phyloP scores from a whole-genome alignment of 2,113 vertebrate species.

The Pygoscelis antarcticus region DNA sequence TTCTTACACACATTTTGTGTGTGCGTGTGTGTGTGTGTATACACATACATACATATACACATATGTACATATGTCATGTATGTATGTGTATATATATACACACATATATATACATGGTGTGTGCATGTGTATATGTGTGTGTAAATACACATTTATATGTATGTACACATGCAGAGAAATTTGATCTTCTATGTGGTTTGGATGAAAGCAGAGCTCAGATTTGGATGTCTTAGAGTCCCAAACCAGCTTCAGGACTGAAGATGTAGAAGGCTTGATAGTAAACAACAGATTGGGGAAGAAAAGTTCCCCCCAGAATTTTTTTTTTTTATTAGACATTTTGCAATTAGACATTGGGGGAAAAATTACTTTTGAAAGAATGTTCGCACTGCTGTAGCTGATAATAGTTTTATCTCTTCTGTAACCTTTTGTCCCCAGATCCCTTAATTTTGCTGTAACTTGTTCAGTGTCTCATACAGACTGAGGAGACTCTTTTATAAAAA shows the following conservation, averaged over 20 bases:
- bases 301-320: too few species aligned
- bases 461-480: not conserved
- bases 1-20: not conserved
- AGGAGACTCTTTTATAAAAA: not conserved
- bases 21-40: not conserved
- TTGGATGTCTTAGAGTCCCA: not conserved
- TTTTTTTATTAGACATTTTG: not conserved
- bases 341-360: not conserved
- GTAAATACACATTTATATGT: not conserved
- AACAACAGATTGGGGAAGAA: not conserved
- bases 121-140: too few species aligned
- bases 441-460: not conserved
- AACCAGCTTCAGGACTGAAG: not conserved
- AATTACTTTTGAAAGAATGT: not conserved
- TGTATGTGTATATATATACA: not conserved
- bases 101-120: fast-evolving
- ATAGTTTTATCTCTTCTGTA: not conserved
- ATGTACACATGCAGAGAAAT: not conserved
- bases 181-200: not conserved
- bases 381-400: not conserved
- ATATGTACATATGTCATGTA: not conserved
- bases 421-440: not conserved
- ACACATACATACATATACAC: too few species aligned
- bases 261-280: not conserved
- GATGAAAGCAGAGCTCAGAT: not conserved